Evolutionary conservation across 2,888 invertebrate species (phyloP).

Genomic region (Alloplasta piceator): DNA sequence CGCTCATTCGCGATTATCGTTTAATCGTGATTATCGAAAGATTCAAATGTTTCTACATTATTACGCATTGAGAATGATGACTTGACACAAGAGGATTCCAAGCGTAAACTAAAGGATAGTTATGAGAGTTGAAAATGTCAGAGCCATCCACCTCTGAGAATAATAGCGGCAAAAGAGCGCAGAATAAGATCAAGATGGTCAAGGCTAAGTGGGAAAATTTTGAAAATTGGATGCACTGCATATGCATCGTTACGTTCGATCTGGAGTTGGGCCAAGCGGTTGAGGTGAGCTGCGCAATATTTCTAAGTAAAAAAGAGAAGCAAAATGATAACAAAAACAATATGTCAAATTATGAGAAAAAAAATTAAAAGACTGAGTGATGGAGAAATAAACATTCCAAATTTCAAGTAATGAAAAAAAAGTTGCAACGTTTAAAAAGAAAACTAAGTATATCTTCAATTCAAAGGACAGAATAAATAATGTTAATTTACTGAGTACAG

Average conservation of each 20-base stretch:
- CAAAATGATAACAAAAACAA: no score
- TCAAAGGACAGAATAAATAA: no score
- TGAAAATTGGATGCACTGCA: constrained; percentile 98
- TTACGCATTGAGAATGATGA: not conserved
- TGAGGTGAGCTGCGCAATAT: constrained; percentile 86
- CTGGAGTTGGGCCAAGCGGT: constrained; percentile 99
- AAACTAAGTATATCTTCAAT: no score
- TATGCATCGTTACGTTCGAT: constrained; percentile 99
- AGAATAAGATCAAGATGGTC: constrained; percentile 51
- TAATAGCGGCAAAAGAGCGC: constrained; percentile 46
- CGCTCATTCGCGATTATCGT: not conserved
- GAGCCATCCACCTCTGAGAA: constrained; percentile 61
- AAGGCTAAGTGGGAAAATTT: constrained; percentile 88
- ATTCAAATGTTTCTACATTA: not conserved
- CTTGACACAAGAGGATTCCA: constrained; percentile 32
- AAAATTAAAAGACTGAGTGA: no score
- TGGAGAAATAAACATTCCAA: no score
- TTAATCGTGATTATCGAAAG: not conserved
- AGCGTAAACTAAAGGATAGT: not conserved
- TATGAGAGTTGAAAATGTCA: constrained; percentile 62
- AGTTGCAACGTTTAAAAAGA: no score
- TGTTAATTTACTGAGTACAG: no score
- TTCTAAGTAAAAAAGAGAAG: no score
- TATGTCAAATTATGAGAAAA: no score
- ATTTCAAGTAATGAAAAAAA: no score